phyloP scores from a whole-genome alignment of 2,113 vertebrate species.

The Ceyx melanurus region DNA sequence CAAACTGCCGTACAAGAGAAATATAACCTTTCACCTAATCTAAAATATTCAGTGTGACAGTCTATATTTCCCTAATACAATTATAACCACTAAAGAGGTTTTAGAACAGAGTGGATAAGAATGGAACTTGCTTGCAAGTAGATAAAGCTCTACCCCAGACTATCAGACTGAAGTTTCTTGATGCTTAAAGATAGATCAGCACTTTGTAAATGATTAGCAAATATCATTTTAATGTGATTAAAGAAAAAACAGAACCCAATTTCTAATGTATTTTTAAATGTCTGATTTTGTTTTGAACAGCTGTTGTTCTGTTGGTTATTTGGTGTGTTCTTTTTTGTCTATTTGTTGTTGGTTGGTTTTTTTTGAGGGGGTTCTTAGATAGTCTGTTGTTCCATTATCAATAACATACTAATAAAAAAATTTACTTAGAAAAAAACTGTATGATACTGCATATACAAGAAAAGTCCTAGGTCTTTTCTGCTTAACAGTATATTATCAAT shows the following conservation, averaged over 20 bases:
- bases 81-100: neutral
- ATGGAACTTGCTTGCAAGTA: neutral
- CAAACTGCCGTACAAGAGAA: neutral
- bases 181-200: neutral
- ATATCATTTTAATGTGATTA: neutral
- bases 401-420: neutral
- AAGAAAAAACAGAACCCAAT: neutral
- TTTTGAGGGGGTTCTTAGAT: neutral
- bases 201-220: neutral
- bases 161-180: neutral
- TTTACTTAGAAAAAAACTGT: neutral
- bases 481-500: neutral
- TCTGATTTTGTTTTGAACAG: neutral
- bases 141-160: neutral
- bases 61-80: neutral
- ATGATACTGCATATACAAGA: neutral
- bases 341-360: too few relatives aligned
- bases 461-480: neutral
- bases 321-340: neutral
- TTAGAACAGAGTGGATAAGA: neutral
- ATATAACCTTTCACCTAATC: neutral
- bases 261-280: neutral
- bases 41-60: neutral
- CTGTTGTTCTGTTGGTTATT: neutral
- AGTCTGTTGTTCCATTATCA: neutral